A percentile compares a stretch with the other conserved stretches of the same genome.
Conservation (phyloP, 2,888 invertebrate genomes). For the Galerucella nymphaeae region DNA sequence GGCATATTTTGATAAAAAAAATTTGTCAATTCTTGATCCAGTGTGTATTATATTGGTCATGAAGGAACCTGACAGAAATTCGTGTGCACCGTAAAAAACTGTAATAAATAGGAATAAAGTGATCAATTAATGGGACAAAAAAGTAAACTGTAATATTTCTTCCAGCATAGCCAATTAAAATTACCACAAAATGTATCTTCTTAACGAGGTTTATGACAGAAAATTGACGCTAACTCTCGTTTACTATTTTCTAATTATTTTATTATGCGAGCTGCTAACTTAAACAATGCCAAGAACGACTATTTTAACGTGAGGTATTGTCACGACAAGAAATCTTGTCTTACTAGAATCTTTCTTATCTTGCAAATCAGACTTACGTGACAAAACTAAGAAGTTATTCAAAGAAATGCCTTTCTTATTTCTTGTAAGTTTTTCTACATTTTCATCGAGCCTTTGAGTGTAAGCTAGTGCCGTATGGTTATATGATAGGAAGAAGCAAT, state of each 20-base stretch:
- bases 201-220: neutral
- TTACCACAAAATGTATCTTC: neutral
- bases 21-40: too few species aligned
- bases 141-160: constrained; percentile 1
- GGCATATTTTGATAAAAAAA: too few species aligned
- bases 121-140: too few species aligned
- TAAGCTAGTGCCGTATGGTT: too few species aligned
- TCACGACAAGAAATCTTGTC: constrained; percentile 8
- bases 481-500: too few species aligned
- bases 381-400: neutral
- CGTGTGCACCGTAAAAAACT: too few species aligned
- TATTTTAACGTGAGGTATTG: constrained; percentile 2
- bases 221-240: constrained; percentile 3
- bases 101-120: too few species aligned
- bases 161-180: neutral
- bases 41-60: too few species aligned
- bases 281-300: neutral
- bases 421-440: neutral
- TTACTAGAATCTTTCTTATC: constrained; percentile 3
- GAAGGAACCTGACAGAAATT: too few species aligned
- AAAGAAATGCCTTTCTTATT: neutral
- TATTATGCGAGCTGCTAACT: neutral
- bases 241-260: constrained; percentile 6
- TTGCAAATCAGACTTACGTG: constrained; percentile 7
- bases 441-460: too few species aligned